Conservation (phyloP, 2,113 vertebrate species). For the Oncorhynchus gorbuscha region DNA sequence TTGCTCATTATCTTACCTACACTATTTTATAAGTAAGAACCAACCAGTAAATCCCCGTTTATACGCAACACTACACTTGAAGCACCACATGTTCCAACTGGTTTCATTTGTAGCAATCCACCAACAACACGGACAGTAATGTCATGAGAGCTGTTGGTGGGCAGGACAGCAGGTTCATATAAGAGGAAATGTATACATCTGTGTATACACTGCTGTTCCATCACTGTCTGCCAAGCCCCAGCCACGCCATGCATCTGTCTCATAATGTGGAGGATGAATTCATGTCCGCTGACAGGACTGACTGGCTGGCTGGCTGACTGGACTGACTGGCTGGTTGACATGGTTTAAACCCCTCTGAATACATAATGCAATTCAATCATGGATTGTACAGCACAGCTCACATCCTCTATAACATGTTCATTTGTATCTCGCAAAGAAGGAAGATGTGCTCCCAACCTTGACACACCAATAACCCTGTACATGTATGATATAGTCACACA, state of each 20-base stretch:
- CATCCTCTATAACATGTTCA: conserved; percentile 31
- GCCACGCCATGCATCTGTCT: conserved; percentile 25
- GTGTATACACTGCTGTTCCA: not conserved
- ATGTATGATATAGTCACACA: not conserved
- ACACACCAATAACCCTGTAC: conserved; percentile 41
- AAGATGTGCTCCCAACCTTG: conserved; percentile 29
- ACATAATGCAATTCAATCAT: conserved; percentile 47
- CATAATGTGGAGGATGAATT: conserved; percentile 17
- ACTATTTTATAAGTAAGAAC: not conserved
- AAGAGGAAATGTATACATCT: not conserved
- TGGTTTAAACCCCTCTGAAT: conserved; percentile 24
- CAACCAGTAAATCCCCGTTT: not conserved
- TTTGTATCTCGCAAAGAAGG: not conserved
- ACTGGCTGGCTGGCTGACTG: conserved; percentile 26
- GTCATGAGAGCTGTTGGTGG: not conserved
- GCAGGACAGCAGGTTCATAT: not conserved
- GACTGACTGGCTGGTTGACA: conserved; percentile 30
- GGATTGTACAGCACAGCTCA: conserved; percentile 30
- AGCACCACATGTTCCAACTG: not conserved
- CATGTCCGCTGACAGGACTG: conserved; percentile 11
- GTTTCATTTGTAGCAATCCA: not conserved
- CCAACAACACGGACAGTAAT: not conserved
- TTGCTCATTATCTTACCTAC: not conserved
- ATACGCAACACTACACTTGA: not conserved
- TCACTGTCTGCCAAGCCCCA: not conserved